Conservation (phyloP, 2,113 vertebrate species). For the Synodontis membranacea region DNA sequence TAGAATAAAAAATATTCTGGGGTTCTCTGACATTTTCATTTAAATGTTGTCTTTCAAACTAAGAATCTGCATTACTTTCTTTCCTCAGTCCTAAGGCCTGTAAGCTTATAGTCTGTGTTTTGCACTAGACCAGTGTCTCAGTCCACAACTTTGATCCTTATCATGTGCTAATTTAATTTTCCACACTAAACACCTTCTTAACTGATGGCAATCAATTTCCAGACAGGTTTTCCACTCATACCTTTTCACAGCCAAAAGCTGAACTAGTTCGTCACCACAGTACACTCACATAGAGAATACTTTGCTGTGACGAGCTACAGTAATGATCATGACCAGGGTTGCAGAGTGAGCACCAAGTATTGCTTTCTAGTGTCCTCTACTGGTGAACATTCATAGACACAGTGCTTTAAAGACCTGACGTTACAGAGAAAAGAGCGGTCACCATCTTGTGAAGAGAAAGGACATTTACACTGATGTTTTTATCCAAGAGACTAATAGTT, state of each 20-base stretch:
- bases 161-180: too few species aligned
- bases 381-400: constrained; percentile 8
- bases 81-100: too few species aligned
- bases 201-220: not conserved
- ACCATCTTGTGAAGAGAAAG: not conserved
- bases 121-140: too few species aligned
- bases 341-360: not conserved
- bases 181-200: not conserved
- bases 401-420: not conserved
- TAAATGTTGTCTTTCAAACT: too few species aligned
- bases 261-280: not conserved
- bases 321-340: not conserved
- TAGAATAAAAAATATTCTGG: too few species aligned
- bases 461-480: not conserved
- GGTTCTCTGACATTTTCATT: too few species aligned
- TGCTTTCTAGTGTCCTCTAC: constrained; percentile 37
- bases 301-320: not conserved
- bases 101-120: too few species aligned
- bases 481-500: not conserved
- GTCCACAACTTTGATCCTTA: too few species aligned
- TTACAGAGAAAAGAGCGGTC: not conserved
- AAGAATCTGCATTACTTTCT: too few species aligned
- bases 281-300: not conserved
- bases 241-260: constrained; percentile 1
- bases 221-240: not conserved